Evolutionary conservation across 2,888 invertebrate genomes (phyloP).

Genomic region (Isotomurus palustris): DNA sequence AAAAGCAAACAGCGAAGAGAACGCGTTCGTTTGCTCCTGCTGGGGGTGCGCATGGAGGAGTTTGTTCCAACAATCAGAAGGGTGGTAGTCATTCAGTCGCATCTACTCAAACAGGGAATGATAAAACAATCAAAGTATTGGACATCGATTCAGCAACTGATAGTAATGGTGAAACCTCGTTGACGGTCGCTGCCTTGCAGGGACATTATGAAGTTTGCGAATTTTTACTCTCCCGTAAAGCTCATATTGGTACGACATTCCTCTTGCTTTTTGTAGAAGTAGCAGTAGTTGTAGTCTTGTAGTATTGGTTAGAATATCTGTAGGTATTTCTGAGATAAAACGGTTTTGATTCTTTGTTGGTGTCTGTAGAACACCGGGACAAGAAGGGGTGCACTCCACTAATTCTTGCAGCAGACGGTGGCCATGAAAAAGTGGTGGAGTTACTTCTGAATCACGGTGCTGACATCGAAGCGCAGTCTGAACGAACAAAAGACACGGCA

Average conservation of each 20-base stretch:
- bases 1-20: constrained; percentile 43
- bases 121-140: constrained; percentile 50
- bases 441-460: constrained; percentile 87
- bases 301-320: not conserved
- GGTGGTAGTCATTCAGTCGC: constrained; percentile 34
- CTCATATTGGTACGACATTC: constrained; percentile 66
- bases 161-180: constrained; percentile 96
- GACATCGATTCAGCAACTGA: constrained; percentile 98
- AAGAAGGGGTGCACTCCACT: constrained; percentile 98
- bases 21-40: constrained; percentile 39
- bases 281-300: not conserved
- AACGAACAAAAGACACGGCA: constrained; percentile 97
- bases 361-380: constrained; percentile 77
- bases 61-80: constrained; percentile 8
- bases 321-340: too few species aligned
- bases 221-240: constrained; percentile 82
- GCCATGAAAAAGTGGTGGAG: constrained; percentile 87
- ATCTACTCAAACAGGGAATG: constrained; percentile 41
- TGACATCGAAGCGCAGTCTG: constrained; percentile 98
- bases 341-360: not conserved
- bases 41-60: constrained; percentile 17
- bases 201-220: constrained; percentile 95
- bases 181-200: constrained; percentile 94
- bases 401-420: constrained; percentile 93
- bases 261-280: not conserved